phyloP scores from a whole-genome alignment of 2,888 invertebrate species.

The Altica lythri region DNA sequence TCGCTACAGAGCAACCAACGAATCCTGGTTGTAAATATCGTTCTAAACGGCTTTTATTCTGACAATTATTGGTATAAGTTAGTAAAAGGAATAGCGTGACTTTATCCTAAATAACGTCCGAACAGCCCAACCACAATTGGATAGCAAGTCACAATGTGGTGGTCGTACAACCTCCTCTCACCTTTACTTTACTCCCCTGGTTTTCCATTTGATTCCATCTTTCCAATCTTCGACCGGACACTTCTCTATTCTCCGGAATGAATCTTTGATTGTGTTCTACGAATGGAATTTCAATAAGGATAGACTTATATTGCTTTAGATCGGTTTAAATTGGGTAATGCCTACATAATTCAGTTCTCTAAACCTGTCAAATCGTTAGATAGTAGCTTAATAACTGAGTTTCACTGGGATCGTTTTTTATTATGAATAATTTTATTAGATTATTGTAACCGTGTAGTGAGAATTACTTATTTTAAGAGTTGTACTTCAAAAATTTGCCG shows the following conservation, averaged over 20 bases:
- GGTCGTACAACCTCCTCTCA: slow-evolving; percentile 5
- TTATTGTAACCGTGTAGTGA: too few species aligned
- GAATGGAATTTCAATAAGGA: slow-evolving; percentile 39
- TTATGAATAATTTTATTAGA: too few species aligned
- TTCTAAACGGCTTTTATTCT: slow-evolving; percentile 36
- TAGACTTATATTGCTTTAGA: too few species aligned
- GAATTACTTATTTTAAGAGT: too few species aligned
- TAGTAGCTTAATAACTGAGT: too few species aligned
- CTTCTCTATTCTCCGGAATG: slow-evolving; percentile 33
- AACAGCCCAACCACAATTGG: slow-evolving; percentile 41
- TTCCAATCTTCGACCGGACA: slow-evolving; percentile 44
- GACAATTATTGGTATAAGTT: slow-evolving; percentile 42
- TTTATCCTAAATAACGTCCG: slow-evolving; percentile 45
- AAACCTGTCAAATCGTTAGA: too few species aligned
- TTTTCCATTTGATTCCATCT: slow-evolving; percentile 38
- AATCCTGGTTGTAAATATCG: slow-evolving; percentile 22
- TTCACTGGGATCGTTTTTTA: too few species aligned
- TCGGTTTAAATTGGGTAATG: too few species aligned
- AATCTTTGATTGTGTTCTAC: slow-evolving; percentile 39
- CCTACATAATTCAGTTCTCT: too few species aligned
- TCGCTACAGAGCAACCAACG: too few species aligned
- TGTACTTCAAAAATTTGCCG: too few species aligned
- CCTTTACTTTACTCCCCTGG: not conserved
- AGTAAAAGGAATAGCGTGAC: slow-evolving; percentile 37
- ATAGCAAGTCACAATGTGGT: slow-evolving; percentile 40